These are phyloP conservation scores for Euura saliciscinereae DNA, from an alignment of 1,140 invertebrate genomes.

Conservation along the genomic window DNA sequence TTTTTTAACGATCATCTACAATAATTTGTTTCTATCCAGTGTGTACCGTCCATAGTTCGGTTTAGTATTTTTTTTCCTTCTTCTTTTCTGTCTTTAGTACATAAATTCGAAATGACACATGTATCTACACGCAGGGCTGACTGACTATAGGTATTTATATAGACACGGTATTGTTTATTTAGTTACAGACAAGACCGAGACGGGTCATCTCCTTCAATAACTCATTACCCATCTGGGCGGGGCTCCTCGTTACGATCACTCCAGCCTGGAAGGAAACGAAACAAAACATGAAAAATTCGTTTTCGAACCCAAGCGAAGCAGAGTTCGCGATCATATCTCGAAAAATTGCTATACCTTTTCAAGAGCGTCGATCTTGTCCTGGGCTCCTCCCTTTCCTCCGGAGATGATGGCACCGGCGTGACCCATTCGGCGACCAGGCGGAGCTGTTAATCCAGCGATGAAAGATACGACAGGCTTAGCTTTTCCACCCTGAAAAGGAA, in stretches of 20 bases:
- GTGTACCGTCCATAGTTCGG: not conserved
- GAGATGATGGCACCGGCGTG: conserved; percentile 99
- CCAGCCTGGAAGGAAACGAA: conserved; percentile 71
- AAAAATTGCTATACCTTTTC: conserved; percentile 68
- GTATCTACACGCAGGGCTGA: not conserved
- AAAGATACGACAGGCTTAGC: conserved; percentile 99
- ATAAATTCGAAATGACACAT: not conserved
- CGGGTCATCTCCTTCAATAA: conserved; percentile 88
- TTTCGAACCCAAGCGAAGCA: not conserved
- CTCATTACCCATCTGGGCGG: conserved; percentile 93
- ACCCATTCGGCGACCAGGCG: conserved; percentile 97
- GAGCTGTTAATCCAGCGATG: conserved; percentile 97
- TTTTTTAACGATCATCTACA: not conserved
- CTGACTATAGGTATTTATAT: not conserved
- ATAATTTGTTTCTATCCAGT: conserved; percentile 1
- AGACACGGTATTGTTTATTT: conserved; percentile 29
- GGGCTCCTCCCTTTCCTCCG: conserved; percentile 96
- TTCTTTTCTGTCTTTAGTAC: not conserved
- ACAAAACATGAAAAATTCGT: too few relatives aligned
- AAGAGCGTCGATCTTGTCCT: conserved; percentile 97
- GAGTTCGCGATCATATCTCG: not conserved
- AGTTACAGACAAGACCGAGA: conserved; percentile 64
- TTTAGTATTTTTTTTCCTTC: not conserved
- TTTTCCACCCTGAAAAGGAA: conserved; percentile 78
- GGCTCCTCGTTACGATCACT: conserved; percentile 93